These are phyloP conservation scores for Caradrina kadenii DNA, from an alignment of 2,888 invertebrate species.

Conservation along the genomic window DNA sequence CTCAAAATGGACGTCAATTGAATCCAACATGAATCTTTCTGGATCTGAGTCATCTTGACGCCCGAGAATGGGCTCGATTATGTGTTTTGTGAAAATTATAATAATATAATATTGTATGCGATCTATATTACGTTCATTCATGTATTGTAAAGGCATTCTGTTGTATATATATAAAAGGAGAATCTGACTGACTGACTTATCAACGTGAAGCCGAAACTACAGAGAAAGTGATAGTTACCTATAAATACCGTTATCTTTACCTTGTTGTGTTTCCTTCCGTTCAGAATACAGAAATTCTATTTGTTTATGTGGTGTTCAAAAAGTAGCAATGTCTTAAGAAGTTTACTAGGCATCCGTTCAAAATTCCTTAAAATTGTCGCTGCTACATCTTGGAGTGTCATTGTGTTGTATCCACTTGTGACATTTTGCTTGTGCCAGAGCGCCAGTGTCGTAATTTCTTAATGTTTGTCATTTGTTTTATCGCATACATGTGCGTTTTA, in stretches of 20 bases:
- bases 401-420: slow-evolving; percentile 66
- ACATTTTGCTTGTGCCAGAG: slow-evolving; percentile 67
- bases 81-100: background rate
- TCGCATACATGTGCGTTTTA: slow-evolving; percentile 65
- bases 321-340: background rate
- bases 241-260: background rate
- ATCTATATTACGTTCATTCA: no score
- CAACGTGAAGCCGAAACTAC: no score
- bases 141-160: background rate
- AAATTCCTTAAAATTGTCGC: slow-evolving; percentile 16
- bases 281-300: background rate
- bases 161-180: no score
- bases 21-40: slow-evolving; percentile 4
- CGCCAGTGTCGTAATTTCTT: slow-evolving; percentile 69
- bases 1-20: slow-evolving; percentile 19
- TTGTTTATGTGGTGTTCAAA: background rate
- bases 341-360: slow-evolving; percentile 9
- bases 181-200: no score
- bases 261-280: background rate
- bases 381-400: slow-evolving; percentile 57
- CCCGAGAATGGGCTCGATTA: background rate
- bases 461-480: slow-evolving; percentile 72
- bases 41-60: slow-evolving; percentile 21
- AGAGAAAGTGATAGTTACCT: no score
- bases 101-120: background rate